Base-by-base conservation (phyloP, 1,140 invertebrate genomes). In the Papilio polyxenes region DNA sequence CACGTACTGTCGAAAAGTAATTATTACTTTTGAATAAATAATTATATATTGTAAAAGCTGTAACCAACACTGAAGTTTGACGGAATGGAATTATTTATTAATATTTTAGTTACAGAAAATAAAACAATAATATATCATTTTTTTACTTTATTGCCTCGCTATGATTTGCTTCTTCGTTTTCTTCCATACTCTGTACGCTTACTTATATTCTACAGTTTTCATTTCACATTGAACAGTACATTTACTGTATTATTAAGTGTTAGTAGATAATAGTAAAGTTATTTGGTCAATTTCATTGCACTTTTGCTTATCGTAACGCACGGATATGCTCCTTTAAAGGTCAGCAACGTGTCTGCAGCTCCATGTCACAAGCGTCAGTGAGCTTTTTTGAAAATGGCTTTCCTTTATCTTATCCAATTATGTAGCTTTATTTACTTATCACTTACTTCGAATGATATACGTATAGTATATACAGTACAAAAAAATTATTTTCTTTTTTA, bases 11-110 rank as follows among this genome's bases (percentile, higher is more conserved):
- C 31, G 65, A 69, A 69, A 69, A 69, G 23, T 69, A 69, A 31
- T 69, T 69, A 69, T 69, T 69, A 69, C 65, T 69, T 69, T 40
- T 69, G 10, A 37, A 69, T 69, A 69, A 69, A 69, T 69, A 37
- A 69, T 69, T 69, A 31, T 6, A 69, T 31, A 37, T 31, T 65
- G 2, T 59, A 15, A 69, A 69, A 37, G 23, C 65, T 31, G 62
- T 2, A 65, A 10, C 31, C 0, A 62, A 20, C 17, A 13, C 6
- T 37, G 31, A 65, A 31, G 9, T 31, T 11, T 31, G 8, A 65
- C 9, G 5, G 20, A 65, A 65, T n/a, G 5, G 17, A 2, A 65
- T 65, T 53, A 9, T 13, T 53, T 53, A 53, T 1, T 11, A 31
- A 31, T 31, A n/a, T 31, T 31, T 31, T 0, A 31, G 0, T 31